These are phyloP conservation scores for Pitangus sulphuratus DNA, from an alignment of 2,797 vertebrate genomes.

Conservation along the genomic window DNA sequence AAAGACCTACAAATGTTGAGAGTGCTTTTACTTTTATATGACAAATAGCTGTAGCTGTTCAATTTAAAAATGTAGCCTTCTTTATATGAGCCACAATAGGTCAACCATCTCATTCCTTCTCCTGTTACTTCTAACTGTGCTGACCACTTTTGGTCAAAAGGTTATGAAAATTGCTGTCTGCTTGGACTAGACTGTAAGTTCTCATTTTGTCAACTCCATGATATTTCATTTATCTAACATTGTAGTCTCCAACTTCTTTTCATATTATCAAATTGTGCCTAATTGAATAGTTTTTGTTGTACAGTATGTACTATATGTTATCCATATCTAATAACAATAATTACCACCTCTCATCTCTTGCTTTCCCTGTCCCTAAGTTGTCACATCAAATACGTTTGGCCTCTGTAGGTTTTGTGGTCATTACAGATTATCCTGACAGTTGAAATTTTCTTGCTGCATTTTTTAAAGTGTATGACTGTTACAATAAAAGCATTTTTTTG, in stretches of 20 bases:
- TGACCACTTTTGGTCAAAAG: background rate
- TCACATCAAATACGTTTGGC: slow-evolving; percentile 26
- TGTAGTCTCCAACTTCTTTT: slow-evolving; percentile 30
- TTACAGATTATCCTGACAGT: slow-evolving; percentile 60
- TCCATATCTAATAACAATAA: slow-evolving; percentile 54
- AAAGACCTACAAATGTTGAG: background rate
- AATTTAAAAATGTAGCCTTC: background rate
- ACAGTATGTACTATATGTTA: slow-evolving; percentile 51
- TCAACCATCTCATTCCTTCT: background rate
- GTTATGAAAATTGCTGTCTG: slow-evolving; percentile 7
- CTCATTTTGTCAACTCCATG: slow-evolving; percentile 27
- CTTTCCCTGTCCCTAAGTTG: slow-evolving; percentile 31
- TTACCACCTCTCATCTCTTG: slow-evolving; percentile 30
- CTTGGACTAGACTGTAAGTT: slow-evolving; percentile 6
- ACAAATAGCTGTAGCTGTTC: background rate
- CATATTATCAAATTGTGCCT: slow-evolving; percentile 43
- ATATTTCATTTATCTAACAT: slow-evolving; percentile 30
- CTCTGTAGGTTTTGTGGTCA: slow-evolving; percentile 56
- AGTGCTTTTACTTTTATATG: background rate
- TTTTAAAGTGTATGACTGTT: slow-evolving; percentile 46
- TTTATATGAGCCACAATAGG: background rate
- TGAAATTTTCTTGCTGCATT: slow-evolving; percentile 62
- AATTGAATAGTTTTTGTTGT: slow-evolving; percentile 31
- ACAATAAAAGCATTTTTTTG: slow-evolving; percentile 63
- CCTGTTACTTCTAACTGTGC: background rate